A percentile compares a stretch with the other conserved stretches of the same genome.
Conservation (phyloP, 2,797 vertebrate genomes). For the Lateolabrax maculatus region DNA sequence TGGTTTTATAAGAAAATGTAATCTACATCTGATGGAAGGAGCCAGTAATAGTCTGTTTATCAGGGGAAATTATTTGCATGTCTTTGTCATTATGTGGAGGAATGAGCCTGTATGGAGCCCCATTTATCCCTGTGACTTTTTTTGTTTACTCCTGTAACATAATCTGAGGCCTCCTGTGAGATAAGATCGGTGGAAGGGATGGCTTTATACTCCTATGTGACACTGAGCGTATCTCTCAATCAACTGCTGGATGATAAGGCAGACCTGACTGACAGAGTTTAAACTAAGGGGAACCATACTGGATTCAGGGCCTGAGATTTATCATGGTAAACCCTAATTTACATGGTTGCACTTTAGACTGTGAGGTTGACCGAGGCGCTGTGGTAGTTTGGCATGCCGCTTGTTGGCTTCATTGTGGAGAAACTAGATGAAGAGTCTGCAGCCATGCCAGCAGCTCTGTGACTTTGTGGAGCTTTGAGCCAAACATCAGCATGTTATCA, state of each 20-base stretch:
- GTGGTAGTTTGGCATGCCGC: constrained; percentile 30
- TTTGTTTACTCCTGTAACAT: constrained; percentile 80
- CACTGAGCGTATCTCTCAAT: constrained; percentile 67
- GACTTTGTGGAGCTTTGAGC: constrained; percentile 2
- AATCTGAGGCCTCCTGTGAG: constrained; percentile 72
- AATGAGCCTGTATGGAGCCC: constrained; percentile 53
- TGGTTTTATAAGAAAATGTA: constrained; percentile 39
- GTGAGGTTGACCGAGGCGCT: constrained; percentile 25
- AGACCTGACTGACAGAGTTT: constrained; percentile 71
- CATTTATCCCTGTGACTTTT: constrained; percentile 61
- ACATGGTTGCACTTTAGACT: constrained; percentile 42
- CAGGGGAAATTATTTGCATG: constrained; percentile 56
- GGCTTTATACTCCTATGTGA: constrained; percentile 71
- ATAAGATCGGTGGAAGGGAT: constrained; percentile 74
- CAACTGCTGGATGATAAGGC: constrained; percentile 60
- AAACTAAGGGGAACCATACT: constrained; percentile 51
- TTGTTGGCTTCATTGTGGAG: constrained; percentile 37
- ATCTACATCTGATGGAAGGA: constrained; percentile 45
- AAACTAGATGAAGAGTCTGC: constrained; percentile 16
- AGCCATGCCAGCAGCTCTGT: not conserved
- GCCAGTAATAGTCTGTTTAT: constrained; percentile 35
- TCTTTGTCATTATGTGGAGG: constrained; percentile 46
- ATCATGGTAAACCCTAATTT: constrained; percentile 65
- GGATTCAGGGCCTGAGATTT: constrained; percentile 35
- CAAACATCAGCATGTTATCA: not conserved